A percentile compares a stretch with the other conserved stretches of the same genome.
These are phyloP conservation scores for Patella caerulea DNA, from an alignment of 2,888 invertebrate genomes.

Conservation along the genomic window DNA sequence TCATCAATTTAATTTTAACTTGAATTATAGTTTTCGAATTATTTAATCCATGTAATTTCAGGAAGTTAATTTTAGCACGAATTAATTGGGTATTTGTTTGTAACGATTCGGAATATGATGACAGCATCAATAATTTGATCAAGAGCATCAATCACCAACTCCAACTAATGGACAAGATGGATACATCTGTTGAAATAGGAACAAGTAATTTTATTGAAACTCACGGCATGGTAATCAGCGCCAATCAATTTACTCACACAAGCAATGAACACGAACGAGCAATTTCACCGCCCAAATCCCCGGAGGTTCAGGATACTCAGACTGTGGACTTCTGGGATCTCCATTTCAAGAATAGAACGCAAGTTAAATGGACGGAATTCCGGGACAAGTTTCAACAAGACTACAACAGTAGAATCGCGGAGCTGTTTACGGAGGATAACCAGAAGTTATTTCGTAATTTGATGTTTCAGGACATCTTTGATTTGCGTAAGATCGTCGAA, in stretches of 20 bases:
- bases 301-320: not conserved
- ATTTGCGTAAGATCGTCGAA: constrained; percentile 38
- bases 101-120: constrained; percentile 46
- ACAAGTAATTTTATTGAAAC: constrained; percentile 6
- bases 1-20: no score
- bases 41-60: constrained; percentile 22
- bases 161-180: not conserved
- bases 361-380: constrained; percentile 53
- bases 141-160: constrained; percentile 29
- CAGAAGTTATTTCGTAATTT: constrained; percentile 50
- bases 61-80: constrained; percentile 61
- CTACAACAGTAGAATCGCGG: constrained; percentile 48
- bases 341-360: constrained; percentile 44
- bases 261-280: constrained; percentile 4
- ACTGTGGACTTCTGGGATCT: constrained; percentile 58
- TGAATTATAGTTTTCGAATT: no score
- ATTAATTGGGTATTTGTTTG: constrained; percentile 65
- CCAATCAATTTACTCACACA: constrained; percentile 25
- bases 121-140: constrained; percentile 43
- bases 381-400: constrained; percentile 53
- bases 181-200: not conserved
- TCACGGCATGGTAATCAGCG: constrained; percentile 41
- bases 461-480: constrained; percentile 59
- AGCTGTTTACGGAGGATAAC: constrained; percentile 42
- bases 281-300: constrained; percentile 12